These are phyloP conservation scores for Leptopilina clavipes DNA, from an alignment of 1,140 invertebrate species.

Conservation along the genomic window DNA sequence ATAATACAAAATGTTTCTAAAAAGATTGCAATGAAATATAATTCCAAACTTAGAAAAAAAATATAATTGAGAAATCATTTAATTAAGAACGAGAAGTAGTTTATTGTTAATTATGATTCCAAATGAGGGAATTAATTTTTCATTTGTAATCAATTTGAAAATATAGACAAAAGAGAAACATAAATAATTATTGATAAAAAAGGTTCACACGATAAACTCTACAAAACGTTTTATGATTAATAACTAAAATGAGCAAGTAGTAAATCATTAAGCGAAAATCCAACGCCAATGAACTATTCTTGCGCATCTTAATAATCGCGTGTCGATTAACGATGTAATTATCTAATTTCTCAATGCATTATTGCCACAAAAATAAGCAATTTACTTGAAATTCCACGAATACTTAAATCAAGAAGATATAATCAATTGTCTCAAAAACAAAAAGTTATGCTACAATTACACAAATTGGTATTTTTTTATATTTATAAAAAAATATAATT, in stretches of 20 bases:
- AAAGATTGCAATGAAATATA: neutral
- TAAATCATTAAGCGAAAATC: slow-evolving; percentile 9
- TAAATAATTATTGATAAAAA: neutral
- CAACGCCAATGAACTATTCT: slow-evolving; percentile 5
- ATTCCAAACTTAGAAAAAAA: neutral
- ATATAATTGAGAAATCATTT: neutral
- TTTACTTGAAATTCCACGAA: neutral
- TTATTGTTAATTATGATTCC: neutral
- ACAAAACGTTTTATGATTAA: neutral
- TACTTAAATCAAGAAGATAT: neutral
- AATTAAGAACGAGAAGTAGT: neutral
- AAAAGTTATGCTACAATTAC: neutral
- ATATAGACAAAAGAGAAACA: neutral
- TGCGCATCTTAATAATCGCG: slow-evolving; percentile 11
- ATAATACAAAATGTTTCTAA: neutral
- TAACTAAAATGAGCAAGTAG: neutral
- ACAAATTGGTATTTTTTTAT: neutral
- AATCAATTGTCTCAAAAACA: neutral
- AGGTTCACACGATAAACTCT: neutral
- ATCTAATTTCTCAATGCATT: slow-evolving; percentile 21
- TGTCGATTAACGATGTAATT: slow-evolving; percentile 24
- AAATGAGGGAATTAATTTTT: neutral
- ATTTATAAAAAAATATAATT: too few relatives aligned
- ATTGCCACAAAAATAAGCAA: neutral
- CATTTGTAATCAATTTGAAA: neutral